These are phyloP conservation scores for Mirza zaza DNA, from an alignment of 2,113 vertebrate genomes.

Conservation along the genomic window DNA sequence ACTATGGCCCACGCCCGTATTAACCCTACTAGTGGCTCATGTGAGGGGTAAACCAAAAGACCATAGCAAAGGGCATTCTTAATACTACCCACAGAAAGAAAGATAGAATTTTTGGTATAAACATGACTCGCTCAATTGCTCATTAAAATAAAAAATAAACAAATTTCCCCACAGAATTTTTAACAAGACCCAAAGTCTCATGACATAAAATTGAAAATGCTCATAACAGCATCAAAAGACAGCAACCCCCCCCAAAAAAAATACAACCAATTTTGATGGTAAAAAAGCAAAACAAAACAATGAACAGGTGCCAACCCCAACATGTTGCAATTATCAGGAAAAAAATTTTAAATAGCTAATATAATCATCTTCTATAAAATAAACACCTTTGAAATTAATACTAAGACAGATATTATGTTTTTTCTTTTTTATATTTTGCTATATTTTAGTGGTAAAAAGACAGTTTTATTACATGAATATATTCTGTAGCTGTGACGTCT, in stretches of 20 bases:
- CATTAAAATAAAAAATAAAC: not conserved
- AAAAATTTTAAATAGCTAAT: not conserved
- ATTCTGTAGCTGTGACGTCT: too few species aligned
- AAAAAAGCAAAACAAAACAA: not conserved
- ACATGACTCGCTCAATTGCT: not conserved
- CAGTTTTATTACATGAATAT: too few species aligned
- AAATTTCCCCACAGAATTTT: slow-evolving; percentile 24
- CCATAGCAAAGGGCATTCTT: not conserved
- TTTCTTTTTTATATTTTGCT: too few species aligned
- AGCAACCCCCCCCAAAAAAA: not conserved
- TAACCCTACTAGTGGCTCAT: not conserved
- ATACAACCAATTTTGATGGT: not conserved
- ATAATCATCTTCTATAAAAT: not conserved
- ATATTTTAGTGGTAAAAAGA: too few species aligned
- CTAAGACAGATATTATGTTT: not conserved
- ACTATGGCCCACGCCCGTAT: not conserved
- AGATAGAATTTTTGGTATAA: not conserved
- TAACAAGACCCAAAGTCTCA: not conserved
- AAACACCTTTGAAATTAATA: not conserved
- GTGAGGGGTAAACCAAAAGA: not conserved
- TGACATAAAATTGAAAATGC: not conserved
- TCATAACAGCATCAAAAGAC: not conserved
- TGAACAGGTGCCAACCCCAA: not conserved
- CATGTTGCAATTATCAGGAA: not conserved
- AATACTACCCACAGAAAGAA: not conserved